Conservation (phyloP, 1,140 invertebrate genomes). For the Galleria mellonella region DNA sequence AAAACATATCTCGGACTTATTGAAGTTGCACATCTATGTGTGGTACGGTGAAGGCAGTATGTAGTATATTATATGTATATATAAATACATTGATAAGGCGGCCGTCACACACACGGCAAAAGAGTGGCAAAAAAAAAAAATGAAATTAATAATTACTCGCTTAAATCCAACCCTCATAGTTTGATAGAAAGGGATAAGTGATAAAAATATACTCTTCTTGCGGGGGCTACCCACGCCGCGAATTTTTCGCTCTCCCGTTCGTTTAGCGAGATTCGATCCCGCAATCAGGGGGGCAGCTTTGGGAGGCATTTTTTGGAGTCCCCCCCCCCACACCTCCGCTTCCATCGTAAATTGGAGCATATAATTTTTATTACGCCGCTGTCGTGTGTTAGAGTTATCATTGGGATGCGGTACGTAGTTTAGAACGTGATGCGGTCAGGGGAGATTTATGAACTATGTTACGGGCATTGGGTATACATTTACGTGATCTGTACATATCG, state of each 20-base stretch:
- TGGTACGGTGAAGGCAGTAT: too few relatives aligned
- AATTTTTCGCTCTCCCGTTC: conserved; percentile 58
- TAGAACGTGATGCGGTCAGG: too few relatives aligned
- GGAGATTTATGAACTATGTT: too few relatives aligned
- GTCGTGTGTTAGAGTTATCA: conserved; percentile 58
- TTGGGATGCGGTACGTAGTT: conserved; percentile 15
- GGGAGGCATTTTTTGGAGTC: conserved; percentile 51
- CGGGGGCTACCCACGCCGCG: conserved; percentile 33
- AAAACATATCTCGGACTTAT: too few relatives aligned
- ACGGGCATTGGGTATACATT: neutral
- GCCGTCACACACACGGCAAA: neutral
- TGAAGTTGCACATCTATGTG: too few relatives aligned
- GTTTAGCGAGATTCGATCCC: conserved; percentile 72
- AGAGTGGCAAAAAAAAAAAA: conserved; percentile 17
- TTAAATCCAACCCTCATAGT: conserved; percentile 53
- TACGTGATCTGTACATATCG: too few relatives aligned
- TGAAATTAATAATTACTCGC: conserved; percentile 63
- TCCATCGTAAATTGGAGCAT: conserved; percentile 70
- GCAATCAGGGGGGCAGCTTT: conserved; percentile 49
- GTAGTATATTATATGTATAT: too few relatives aligned
- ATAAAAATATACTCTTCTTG: conserved; percentile 62
- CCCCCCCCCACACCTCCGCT: conserved; percentile 24
- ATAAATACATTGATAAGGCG: neutral
- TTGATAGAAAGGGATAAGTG: conserved; percentile 59
- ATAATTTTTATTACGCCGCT: conserved; percentile 72